Evolutionary conservation across 2,113 vertebrate genomes (phyloP).

Genomic region (Gymnorhina tibicen): DNA sequence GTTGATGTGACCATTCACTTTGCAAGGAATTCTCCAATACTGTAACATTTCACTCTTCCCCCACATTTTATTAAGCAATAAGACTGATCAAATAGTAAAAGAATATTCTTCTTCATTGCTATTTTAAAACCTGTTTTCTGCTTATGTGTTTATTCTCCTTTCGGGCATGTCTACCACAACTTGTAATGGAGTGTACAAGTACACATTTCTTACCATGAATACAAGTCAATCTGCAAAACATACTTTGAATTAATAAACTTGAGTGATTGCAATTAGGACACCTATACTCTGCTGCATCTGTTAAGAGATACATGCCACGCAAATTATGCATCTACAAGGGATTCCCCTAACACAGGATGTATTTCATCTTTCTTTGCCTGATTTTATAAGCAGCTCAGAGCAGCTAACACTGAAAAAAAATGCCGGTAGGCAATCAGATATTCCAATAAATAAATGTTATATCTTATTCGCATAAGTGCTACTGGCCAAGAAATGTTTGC

Average conservation of each 20-base stretch:
- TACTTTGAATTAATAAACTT: not conserved
- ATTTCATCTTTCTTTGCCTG: not conserved
- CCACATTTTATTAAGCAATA: not conserved
- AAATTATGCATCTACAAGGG: not conserved
- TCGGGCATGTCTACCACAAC: not conserved
- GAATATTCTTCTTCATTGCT: not conserved
- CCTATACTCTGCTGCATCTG: not conserved
- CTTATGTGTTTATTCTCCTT: not conserved
- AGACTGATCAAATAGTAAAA: not conserved
- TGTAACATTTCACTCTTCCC: not conserved
- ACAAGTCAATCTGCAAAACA: not conserved
- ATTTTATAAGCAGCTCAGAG: not conserved
- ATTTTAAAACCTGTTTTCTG: not conserved
- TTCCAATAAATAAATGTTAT: not conserved
- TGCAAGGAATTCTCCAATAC: not conserved
- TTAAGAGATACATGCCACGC: not conserved
- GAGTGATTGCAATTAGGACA: slow-evolving; percentile 4
- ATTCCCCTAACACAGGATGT: not conserved
- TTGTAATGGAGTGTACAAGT: not conserved
- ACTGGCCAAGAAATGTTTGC: not conserved
- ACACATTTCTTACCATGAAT: not conserved
- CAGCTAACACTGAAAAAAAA: not conserved
- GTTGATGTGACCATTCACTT: not conserved
- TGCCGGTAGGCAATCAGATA: not conserved
- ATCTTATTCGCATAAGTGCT: not conserved